Evolutionary conservation across 2,797 vertebrate species (phyloP).

Genomic region (Pangasius macronema): DNA sequence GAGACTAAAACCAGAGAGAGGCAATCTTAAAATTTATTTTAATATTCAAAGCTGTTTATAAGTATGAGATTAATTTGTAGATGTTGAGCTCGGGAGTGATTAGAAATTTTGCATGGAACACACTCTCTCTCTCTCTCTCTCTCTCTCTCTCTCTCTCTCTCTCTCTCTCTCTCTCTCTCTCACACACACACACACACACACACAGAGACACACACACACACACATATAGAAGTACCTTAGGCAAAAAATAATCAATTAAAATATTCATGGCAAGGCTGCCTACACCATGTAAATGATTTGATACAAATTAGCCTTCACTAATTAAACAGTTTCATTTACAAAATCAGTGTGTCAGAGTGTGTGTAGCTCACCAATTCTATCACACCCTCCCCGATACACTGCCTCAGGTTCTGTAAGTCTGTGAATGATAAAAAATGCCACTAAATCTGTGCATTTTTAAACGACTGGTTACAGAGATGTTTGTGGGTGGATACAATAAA

Average conservation of each 20-base stretch:
- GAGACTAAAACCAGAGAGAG: slow-evolving; percentile 1
- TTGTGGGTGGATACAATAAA: background rate
- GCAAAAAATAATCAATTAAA: slow-evolving; percentile 78
- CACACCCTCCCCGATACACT: slow-evolving; percentile 30
- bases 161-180: background rate
- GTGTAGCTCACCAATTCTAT: slow-evolving; percentile 37
- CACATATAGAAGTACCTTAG: slow-evolving; percentile 62
- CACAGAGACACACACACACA: slow-evolving; percentile 34
- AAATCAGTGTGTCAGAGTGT: slow-evolving; percentile 58
- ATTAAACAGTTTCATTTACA: slow-evolving; percentile 78
- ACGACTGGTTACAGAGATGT: slow-evolving; percentile 7
- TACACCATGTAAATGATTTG: slow-evolving; percentile 77
- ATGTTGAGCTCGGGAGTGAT: slow-evolving; percentile 39
- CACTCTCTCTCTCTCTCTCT: slow-evolving; percentile 24
- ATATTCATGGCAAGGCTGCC: slow-evolving; percentile 73
- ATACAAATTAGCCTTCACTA: slow-evolving; percentile 80
- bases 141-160: background rate
- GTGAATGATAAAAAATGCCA: slow-evolving; percentile 31
- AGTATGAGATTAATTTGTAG: slow-evolving; percentile 42
- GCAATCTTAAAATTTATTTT: slow-evolving; percentile 23
- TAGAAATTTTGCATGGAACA: slow-evolving; percentile 43
- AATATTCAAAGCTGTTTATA: slow-evolving; percentile 38
- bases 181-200: slow-evolving; percentile 21
- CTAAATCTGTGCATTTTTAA: slow-evolving; percentile 34
- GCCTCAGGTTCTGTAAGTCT: slow-evolving; percentile 41